These are phyloP conservation scores for Solen grandis DNA, from an alignment of 1,140 invertebrate species.

Conservation along the genomic window DNA sequence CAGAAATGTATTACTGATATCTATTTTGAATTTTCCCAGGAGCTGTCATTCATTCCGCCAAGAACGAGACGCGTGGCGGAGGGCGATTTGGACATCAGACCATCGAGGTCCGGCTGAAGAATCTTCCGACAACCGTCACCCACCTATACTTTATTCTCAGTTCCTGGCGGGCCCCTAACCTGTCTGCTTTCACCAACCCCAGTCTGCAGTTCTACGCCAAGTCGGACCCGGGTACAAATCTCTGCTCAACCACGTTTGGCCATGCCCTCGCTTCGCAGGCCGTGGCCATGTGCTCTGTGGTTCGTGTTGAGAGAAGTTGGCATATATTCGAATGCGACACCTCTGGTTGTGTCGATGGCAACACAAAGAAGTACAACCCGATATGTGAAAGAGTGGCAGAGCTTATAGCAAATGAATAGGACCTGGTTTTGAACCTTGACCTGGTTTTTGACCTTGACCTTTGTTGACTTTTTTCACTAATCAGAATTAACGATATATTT, in stretches of 20 bases:
- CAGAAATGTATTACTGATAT: no score
- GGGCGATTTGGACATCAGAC: constrained; percentile 10
- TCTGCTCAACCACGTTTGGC: constrained; percentile 21
- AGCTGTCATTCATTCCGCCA: constrained; percentile 6
- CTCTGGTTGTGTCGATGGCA: constrained; percentile 26
- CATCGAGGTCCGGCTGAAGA: constrained; percentile 6
- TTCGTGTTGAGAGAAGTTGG: constrained; percentile 14
- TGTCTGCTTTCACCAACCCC: constrained; percentile 10
- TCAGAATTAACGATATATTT: background rate
- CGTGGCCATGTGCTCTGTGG: constrained; percentile 56
- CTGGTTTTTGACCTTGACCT: no score
- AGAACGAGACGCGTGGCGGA: background rate
- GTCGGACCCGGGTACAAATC: background rate
- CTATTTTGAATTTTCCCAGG: background rate
- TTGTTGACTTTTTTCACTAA: background rate
- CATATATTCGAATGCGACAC: constrained; percentile 46
- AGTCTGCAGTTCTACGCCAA: constrained; percentile 29
- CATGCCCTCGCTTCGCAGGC: constrained; percentile 35
- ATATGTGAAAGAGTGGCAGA: constrained; percentile 2
- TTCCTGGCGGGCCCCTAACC: constrained; percentile 15
- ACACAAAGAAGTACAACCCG: constrained; percentile 40
- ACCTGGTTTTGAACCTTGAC: background rate
- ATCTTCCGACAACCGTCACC: constrained; percentile 2
- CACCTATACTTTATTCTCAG: constrained; percentile 27
- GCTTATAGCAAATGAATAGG: background rate